A percentile compares a stretch with the other conserved stretches of the same genome.
Evolutionary conservation across 2,888 invertebrate species (phyloP).

Genomic region (Metellina segmentata): DNA sequence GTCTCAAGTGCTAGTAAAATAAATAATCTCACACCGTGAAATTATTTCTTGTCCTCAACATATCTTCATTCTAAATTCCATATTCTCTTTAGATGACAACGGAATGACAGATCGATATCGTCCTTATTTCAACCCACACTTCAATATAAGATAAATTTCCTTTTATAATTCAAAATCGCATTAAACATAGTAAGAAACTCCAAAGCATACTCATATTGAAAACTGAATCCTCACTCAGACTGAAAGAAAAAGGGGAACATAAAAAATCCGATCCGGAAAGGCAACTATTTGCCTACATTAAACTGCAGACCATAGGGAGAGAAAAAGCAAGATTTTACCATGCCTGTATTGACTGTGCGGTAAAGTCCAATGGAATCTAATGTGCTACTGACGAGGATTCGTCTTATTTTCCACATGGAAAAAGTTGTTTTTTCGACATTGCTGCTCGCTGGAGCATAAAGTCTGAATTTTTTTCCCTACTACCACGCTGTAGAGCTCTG

Average conservation of each 20-base stretch:
- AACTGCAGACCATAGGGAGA: neutral
- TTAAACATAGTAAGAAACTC: too few relatives aligned
- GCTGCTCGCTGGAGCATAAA: slow-evolving; percentile 38
- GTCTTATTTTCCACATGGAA: slow-evolving; percentile 64
- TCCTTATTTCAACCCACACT: neutral
- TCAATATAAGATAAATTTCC: too few relatives aligned
- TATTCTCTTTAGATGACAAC: neutral
- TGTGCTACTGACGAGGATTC: slow-evolving; percentile 35
- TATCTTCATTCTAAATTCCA: neutral
- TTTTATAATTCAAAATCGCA: too few relatives aligned
- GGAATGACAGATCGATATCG: neutral
- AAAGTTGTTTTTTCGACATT: slow-evolving; percentile 45
- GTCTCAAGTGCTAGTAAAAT: neutral
- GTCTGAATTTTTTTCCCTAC: slow-evolving; percentile 17
- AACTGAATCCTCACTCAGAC: too few relatives aligned
- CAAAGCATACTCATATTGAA: too few relatives aligned
- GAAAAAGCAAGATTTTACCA: slow-evolving; percentile 33
- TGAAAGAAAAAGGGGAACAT: too few relatives aligned
- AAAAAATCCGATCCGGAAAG: too few relatives aligned
- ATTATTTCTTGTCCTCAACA: neutral
- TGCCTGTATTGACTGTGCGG: slow-evolving; percentile 17
- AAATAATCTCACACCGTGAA: neutral
- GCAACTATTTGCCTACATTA: slow-evolving; percentile 8
- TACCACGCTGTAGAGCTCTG: slow-evolving; percentile 23
- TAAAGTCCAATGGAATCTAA: slow-evolving; percentile 15